Percentiles rank a stretch among this genome's conserved stretches.
Evolutionary conservation across 2,888 invertebrate species (phyloP).

Genomic region (Melanostoma scalare): DNA sequence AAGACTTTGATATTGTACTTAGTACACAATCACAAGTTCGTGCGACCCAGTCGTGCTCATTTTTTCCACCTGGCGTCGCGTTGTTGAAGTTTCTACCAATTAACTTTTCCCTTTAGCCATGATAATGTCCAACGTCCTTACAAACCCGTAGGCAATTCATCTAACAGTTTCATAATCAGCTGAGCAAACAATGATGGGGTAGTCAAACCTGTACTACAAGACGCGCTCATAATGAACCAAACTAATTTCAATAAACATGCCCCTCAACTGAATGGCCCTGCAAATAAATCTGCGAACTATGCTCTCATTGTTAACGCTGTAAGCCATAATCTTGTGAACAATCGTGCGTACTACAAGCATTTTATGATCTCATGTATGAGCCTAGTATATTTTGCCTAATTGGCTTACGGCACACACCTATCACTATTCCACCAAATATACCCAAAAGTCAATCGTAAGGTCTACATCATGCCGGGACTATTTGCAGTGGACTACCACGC

Average conservation of each 20-base stretch:
- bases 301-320: not conserved
- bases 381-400: conserved; percentile 50
- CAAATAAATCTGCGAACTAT: conserved; percentile 2
- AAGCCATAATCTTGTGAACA: conserved; percentile 20
- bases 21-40: too few species aligned
- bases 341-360: conserved; percentile 45
- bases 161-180: not conserved
- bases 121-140: too few species aligned
- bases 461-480: conserved; percentile 17
- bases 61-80: too few species aligned
- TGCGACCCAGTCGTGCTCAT: too few species aligned
- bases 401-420: conserved; percentile 53
- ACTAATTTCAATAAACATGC: conserved; percentile 18
- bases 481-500: conserved; percentile 4
- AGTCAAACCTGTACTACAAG: not conserved
- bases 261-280: not conserved
- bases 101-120: too few species aligned
- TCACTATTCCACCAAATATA: conserved; percentile 30
- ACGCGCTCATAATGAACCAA: conserved; percentile 17
- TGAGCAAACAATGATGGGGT: not conserved
- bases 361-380: conserved; percentile 44
- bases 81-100: too few species aligned
- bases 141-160: not conserved
- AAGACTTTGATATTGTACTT: too few species aligned
- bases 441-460: conserved; percentile 55